Evolutionary conservation across 2,113 vertebrate genomes (phyloP).

Genomic region (Phyllostomus discolor): DNA sequence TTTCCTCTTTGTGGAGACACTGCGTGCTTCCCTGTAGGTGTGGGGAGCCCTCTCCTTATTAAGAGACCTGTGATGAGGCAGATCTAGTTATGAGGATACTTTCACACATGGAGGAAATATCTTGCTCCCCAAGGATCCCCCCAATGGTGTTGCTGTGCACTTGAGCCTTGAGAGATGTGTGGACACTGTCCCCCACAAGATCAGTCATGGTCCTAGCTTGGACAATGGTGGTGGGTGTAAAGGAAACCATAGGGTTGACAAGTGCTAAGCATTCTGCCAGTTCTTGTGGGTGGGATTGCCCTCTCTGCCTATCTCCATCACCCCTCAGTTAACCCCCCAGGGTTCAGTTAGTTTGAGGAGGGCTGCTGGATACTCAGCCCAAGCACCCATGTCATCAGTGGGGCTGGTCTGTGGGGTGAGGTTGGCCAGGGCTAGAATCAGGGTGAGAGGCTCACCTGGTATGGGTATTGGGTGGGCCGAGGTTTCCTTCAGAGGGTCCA

Average conservation of each 20-base stretch:
- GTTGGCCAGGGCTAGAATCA: background rate
- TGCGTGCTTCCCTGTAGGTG: background rate
- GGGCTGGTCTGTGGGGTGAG: background rate
- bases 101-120: background rate
- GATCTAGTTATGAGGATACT: background rate
- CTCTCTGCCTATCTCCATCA: background rate
- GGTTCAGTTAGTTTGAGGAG: background rate
- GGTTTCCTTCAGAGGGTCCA: background rate
- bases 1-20: background rate
- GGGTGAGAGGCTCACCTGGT: background rate
- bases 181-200: background rate
- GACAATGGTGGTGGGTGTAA: background rate
- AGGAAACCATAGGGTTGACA: background rate
- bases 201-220: background rate
- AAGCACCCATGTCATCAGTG: background rate
- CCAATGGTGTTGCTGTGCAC: background rate
- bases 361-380: background rate
- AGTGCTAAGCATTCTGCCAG: background rate
- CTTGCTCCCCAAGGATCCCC: background rate
- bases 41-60: background rate
- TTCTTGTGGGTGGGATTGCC: background rate
- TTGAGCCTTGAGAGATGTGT: background rate
- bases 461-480: background rate
- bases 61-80: background rate
- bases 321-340: background rate